phyloP scores from a whole-genome alignment of 2,113 vertebrate species.

The Scopus umbretta region DNA sequence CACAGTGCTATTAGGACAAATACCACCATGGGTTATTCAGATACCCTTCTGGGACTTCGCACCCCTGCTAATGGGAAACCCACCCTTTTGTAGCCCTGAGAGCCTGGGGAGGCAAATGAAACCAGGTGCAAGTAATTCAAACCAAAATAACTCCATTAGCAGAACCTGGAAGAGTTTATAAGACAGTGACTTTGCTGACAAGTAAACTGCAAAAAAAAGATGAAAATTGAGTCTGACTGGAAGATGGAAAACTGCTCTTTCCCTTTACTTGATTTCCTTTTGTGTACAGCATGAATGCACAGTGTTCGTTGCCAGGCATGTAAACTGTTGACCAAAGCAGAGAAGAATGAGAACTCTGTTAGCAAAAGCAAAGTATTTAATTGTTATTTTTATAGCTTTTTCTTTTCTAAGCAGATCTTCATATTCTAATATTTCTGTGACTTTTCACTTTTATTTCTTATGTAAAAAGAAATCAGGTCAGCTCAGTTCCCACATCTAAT shows the following conservation, averaged over 20 bases:
- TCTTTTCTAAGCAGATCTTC: background rate
- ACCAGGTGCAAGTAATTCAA: background rate
- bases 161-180: background rate
- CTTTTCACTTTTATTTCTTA: conserved; percentile 2
- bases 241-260: background rate
- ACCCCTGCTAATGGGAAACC: background rate
- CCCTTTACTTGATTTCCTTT: background rate
- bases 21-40: background rate
- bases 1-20: background rate
- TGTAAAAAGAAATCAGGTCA: conserved; percentile 10
- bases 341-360: background rate
- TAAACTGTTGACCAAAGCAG: background rate
- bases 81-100: background rate
- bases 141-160: background rate
- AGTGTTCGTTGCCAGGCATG: background rate
- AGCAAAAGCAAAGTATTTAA: background rate
- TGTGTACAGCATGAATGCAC: background rate
- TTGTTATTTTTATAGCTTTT: background rate
- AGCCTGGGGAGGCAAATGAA: background rate
- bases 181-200: background rate
- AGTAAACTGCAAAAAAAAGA: background rate
- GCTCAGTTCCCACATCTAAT: background rate
- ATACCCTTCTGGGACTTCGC: background rate
- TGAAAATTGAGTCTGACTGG: background rate
- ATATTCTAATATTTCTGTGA: background rate